Evolutionary conservation across 2,797 vertebrate species (phyloP).

Genomic region (Sebastes diploproa): DNA sequence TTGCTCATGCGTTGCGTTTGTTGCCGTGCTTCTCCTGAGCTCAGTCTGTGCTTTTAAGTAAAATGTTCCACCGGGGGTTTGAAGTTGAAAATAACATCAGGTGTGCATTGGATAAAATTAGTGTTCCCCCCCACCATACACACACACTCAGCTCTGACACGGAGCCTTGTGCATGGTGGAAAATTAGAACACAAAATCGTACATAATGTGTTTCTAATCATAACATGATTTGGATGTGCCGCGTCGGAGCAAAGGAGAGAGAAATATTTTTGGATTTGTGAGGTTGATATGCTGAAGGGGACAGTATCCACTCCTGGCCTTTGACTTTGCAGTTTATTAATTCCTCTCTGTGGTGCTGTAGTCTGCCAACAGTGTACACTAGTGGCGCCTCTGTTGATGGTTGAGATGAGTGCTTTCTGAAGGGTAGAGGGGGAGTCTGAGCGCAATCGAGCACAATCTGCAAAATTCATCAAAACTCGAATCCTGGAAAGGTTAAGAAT

Average conservation of each 20-base stretch:
- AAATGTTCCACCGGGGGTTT: slow-evolving; percentile 39
- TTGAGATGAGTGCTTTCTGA: slow-evolving; percentile 47
- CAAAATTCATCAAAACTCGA: slow-evolving; percentile 37
- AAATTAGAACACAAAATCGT: slow-evolving; percentile 12
- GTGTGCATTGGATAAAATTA: slow-evolving; percentile 36
- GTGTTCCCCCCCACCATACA: not conserved
- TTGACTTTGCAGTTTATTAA: slow-evolving; percentile 50
- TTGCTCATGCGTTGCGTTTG: slow-evolving; percentile 36
- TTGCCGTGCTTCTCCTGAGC: slow-evolving; percentile 24
- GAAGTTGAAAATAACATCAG: slow-evolving; percentile 60
- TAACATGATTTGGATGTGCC: not conserved
- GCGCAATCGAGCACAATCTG: slow-evolving; percentile 18
- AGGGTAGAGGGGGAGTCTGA: slow-evolving; percentile 28
- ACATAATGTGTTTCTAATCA: slow-evolving; percentile 20
- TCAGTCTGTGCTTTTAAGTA: slow-evolving; percentile 51
- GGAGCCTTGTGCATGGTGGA: not conserved
- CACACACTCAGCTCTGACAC: slow-evolving; percentile 1
- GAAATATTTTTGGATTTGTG: slow-evolving; percentile 7
- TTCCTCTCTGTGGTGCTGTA: slow-evolving; percentile 40
- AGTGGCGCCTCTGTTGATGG: slow-evolving; percentile 22
- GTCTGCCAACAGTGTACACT: slow-evolving; percentile 6
- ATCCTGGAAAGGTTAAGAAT: slow-evolving; percentile 34
- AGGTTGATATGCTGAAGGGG: slow-evolving; percentile 21
- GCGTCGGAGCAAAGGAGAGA: not conserved
- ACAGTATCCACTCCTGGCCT: slow-evolving; percentile 34